Percentiles rank a stretch among this genome's conserved stretches.
Evolutionary conservation across 1,140 invertebrate genomes (phyloP).

Genomic region (Condylostylus longicornis): DNA sequence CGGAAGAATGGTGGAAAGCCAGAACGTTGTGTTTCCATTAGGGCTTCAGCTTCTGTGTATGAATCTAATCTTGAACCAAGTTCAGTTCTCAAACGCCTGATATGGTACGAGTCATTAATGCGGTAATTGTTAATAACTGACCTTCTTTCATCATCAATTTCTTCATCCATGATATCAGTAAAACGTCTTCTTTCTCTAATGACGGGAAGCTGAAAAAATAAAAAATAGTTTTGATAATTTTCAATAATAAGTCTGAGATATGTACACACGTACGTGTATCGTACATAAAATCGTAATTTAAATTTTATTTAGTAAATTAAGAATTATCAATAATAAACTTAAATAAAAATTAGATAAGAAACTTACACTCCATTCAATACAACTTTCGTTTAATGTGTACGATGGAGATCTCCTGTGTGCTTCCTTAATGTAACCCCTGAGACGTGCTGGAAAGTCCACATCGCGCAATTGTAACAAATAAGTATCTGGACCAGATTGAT

Average conservation of each 20-base stretch:
- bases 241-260: neutral
- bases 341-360: neutral
- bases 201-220: slow-evolving; percentile 50
- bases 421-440: slow-evolving; percentile 87
- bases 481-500: slow-evolving; percentile 90
- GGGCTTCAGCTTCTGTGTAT: slow-evolving; percentile 69
- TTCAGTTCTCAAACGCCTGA: slow-evolving; percentile 63
- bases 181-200: slow-evolving; percentile 80
- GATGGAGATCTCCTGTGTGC: slow-evolving; percentile 58
- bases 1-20: slow-evolving; percentile 66
- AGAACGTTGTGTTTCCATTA: slow-evolving; percentile 63
- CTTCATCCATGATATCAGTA: slow-evolving; percentile 90
- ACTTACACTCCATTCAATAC: slow-evolving; percentile 60
- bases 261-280: neutral
- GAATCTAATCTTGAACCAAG: slow-evolving; percentile 61
- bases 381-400: slow-evolving; percentile 46
- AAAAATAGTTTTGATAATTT: neutral
- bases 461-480: slow-evolving; percentile 85
- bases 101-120: slow-evolving; percentile 47
- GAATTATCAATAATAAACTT: too few relatives aligned
- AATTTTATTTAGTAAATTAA: too few relatives aligned
- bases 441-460: slow-evolving; percentile 76
- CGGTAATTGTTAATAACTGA: slow-evolving; percentile 65
- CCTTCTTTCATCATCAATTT: slow-evolving; percentile 79
- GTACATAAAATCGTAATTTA: too few relatives aligned